Evolutionary conservation across 2,888 invertebrate genomes (phyloP), one percentile per base, ranked within the genome.

Genomic region (Hymenopus coronatus): DNA sequence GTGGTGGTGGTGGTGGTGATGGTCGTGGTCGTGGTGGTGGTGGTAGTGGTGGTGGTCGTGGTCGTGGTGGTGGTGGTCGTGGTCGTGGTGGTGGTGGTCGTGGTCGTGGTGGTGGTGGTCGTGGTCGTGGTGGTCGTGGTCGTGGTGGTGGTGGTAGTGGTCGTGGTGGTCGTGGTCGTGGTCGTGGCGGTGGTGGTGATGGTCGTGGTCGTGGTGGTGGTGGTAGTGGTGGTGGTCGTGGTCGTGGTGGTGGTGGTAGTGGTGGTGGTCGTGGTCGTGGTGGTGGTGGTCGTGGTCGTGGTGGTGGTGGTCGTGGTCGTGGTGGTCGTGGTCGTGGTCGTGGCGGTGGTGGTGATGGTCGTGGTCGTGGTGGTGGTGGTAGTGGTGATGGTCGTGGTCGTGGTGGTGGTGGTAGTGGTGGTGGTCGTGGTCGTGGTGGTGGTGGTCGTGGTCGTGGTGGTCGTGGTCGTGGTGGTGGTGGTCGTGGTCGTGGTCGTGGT

Each of bases 181-280:
- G n/a, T n/a, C n/a, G n/a, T n/a, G n/a, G n/a, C n/a, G n/a, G n/a
- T n/a, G n/a, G n/a, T n/a, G n/a, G n/a, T n/a, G n/a, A n/a, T n/a
- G n/a, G n/a, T n/a, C n/a, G n/a, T n/a, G 87, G 82, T 83, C 27
- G 87, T 82, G 54, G 87, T 85, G 33, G 85, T 85, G 14, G 85
- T 33, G 46, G 85, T 85, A 25, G 85, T 27, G 12, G 87, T 87
- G 81, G 81, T 81, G 54, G 81, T 82, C 25, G 87, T 87, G 30
- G 87, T 87, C 12, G 82, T 20, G 14, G 30, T n/a, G 85, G 85
- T 85, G 33, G 85, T 33, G 14, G 85, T 85, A 25, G 85, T 33
- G 33, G 85, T 85, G 14, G 33, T 25, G 33, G 33, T 85, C 28
- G 33, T 28, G 85, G 33, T 40, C 20, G 33, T 25, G 85, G 33